Percentiles rank a stretch among this genome's conserved stretches.
phyloP scores from a whole-genome alignment of 2,888 invertebrate species.

The Campaea margaritaria region DNA sequence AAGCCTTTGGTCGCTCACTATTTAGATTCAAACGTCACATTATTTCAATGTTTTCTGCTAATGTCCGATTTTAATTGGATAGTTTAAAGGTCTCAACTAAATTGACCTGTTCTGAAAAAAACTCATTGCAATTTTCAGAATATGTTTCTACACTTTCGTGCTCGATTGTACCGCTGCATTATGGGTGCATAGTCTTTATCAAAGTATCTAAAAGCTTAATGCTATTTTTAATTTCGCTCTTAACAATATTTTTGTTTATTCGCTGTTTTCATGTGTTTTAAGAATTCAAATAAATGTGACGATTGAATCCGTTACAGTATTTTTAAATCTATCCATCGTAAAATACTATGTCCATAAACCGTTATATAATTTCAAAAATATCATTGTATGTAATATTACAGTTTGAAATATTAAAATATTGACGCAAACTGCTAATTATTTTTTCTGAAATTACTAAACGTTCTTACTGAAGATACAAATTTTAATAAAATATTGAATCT shows the following conservation, averaged over 20 bases:
- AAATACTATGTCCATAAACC: conserved; percentile 3
- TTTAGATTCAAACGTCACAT: conserved; percentile 33
- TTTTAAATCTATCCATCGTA: conserved; percentile 12
- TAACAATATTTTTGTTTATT: too few relatives aligned
- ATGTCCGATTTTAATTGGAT: neutral
- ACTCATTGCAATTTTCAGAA: too few relatives aligned
- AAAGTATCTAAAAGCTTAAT: too few relatives aligned
- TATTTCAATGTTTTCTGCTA: neutral
- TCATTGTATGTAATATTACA: too few relatives aligned
- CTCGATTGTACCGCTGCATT: too few relatives aligned
- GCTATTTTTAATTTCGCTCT: too few relatives aligned
- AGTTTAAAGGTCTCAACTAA: too few relatives aligned
- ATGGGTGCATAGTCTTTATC: too few relatives aligned
- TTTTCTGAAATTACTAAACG: conserved; percentile 21
- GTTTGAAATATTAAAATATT: neutral
- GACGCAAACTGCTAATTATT: neutral
- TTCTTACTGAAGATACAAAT: conserved; percentile 14
- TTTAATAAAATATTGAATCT: conserved; percentile 9
- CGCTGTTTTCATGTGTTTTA: neutral
- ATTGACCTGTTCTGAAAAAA: too few relatives aligned
- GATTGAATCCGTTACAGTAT: conserved; percentile 16
- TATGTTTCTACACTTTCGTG: too few relatives aligned
- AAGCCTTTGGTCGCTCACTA: conserved; percentile 43
- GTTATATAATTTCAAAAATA: conserved; percentile 23
- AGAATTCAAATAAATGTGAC: neutral